Conservation (phyloP, 2,113 vertebrate genomes). For the Aythya baeri region DNA sequence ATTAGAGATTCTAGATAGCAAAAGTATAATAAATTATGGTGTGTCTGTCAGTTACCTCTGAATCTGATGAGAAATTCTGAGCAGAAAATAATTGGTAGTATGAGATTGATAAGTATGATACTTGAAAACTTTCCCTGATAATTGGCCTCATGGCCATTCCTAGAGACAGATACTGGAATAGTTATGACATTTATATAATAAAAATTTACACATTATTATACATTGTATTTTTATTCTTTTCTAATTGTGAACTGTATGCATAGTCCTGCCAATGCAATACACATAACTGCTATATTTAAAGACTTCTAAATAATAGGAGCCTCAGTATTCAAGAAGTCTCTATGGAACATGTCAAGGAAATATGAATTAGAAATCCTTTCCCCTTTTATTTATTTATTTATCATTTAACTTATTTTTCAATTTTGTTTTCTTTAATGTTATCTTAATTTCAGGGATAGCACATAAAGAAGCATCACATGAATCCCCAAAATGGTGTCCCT, state of each 20-base stretch:
- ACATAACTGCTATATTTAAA: neutral
- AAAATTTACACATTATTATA: too few relatives aligned
- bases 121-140: neutral
- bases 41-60: neutral
- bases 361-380: neutral
- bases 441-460: neutral
- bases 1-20: neutral
- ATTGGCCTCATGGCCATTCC: neutral
- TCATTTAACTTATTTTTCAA: neutral
- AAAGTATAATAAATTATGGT: neutral
- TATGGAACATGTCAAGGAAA: neutral
- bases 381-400: neutral
- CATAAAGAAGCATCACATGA: neutral
- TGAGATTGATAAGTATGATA: neutral
- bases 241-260: neutral
- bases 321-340: neutral
- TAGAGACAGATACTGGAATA: neutral
- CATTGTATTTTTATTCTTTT: neutral
- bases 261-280: neutral
- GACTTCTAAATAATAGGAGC: neutral
- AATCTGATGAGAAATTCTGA: neutral
- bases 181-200: neutral
- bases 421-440: neutral
- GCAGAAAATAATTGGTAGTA: neutral
- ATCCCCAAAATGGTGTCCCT: neutral